Evolutionary conservation across 2,797 vertebrate species (phyloP), one percentile per base, ranked within the genome.

Genomic region (Brachyrhaphis roseni): DNA sequence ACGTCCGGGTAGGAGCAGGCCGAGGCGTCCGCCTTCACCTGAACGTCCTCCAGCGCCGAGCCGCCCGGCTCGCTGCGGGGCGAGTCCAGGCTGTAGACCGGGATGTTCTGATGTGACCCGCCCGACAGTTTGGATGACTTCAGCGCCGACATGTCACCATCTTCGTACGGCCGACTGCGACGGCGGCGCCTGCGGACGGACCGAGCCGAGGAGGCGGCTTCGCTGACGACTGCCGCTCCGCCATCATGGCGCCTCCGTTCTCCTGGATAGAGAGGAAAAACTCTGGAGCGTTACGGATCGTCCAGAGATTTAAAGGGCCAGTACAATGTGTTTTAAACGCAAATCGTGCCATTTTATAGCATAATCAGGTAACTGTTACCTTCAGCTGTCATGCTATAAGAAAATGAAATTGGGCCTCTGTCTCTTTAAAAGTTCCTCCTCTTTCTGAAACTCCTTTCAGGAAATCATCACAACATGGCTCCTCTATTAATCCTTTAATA

Each of bases 1-100:
- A 87, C 73, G 6, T 92, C 91, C 0, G 86, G 47, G 79, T 78
- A 93, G 8, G 91, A 89, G 11, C 23, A 84, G 0, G 53, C 75
- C 0, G 84, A 51, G 6, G 83, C 83, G 0, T 47, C 26, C 4
- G 75, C 75, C 1, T 91, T 88, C 85, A 57, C 10, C 16, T 83
- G 78, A 18, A 57, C 41, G 0, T 86, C 83, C 0, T 16, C 81
- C 41, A 45, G 45, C 2, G 72, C n/a, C 51, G 82, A 86, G 83
- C 55, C 55, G 31, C 90, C 84, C 0, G 82, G 79, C 71, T 92
- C 86, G n/a, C 76, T 76, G 74, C 11, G 49, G 1, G 88, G 88
- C 2, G 91, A 86, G 70, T 92, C 89, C 79, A 92, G 73, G 0
- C 46, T 16, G 85, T 86, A 94, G 34, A 87, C 78, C 8, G 86